Conservation (phyloP, 1,140 invertebrate genomes). For the Bradysia coprophila region DNA sequence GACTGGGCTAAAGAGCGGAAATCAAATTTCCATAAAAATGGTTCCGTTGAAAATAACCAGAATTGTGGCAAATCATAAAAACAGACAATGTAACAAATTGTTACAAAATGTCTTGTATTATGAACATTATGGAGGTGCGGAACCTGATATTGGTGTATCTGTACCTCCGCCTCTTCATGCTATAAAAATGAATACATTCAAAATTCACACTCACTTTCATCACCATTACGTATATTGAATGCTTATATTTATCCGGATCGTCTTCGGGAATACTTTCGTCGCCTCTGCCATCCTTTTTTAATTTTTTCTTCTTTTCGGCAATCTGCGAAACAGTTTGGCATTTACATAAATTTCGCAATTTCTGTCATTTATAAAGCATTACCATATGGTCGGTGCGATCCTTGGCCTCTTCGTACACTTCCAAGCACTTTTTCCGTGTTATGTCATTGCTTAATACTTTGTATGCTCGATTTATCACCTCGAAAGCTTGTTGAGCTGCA, state of each 20-base stretch:
- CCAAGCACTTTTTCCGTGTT: conserved; percentile 82
- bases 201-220: conserved; percentile 49
- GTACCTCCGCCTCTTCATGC: too few species aligned
- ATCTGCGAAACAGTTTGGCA: conserved; percentile 42
- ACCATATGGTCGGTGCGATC: conserved; percentile 87
- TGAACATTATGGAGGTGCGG: too few species aligned
- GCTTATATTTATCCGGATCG: conserved; percentile 79
- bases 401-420: conserved; percentile 94
- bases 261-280: conserved; percentile 77
- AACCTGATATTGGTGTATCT: too few species aligned
- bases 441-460: conserved; percentile 92
- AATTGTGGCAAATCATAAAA: too few species aligned
- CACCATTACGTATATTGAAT: conserved; percentile 90
- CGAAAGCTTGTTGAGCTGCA: conserved; percentile 88
- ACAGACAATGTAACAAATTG: too few species aligned
- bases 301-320: conserved; percentile 84
- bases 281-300: conserved; percentile 79
- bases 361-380: conserved; percentile 14
- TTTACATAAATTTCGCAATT: conserved; percentile 6
- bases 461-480: conserved; percentile 92
- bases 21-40: too few species aligned
- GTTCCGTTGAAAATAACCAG: too few species aligned
- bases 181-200: not conserved
- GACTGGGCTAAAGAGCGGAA: too few species aligned
- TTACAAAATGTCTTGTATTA: too few species aligned